Base-by-base conservation (phyloP, 2,113 vertebrate genomes). In the Sciurus niger region DNA sequence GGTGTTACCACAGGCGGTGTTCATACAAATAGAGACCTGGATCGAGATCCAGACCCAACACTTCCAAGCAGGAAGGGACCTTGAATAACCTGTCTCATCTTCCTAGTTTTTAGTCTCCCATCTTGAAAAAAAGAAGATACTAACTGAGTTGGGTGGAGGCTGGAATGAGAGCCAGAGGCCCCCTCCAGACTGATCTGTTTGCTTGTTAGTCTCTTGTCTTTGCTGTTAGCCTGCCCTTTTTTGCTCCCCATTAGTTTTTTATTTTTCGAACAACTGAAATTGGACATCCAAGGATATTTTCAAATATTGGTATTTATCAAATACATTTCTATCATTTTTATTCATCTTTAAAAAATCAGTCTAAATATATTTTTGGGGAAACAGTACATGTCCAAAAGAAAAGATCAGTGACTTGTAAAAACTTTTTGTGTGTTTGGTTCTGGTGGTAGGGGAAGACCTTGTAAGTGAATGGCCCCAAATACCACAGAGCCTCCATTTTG, bases 221-320 rank as follows among this genome's bases (percentile, higher is more conserved):
- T 79, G 28, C 58, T 16, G 93, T 65, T 32, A 63, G 28, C 1
- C 43, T 74, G 13, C 12, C 0, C 13, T 34, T 28, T 93, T 63
- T 72, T 65, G 48, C 10, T 16, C 30, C 10, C 2, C 6, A 10
- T 77, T 89, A 58, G 1, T 48, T 89, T 94, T 92, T 80, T 58
- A 87, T 84, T 90, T 24, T 93, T 53, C 89, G 55, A 72, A 58
- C 58, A 93, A 77, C n/a, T 25, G 8, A 32, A 84, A 16, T 83
- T 60, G 83, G 80, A 74, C 90, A 68, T 20, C 28, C 77, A 95
- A 93, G 68, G 65, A 70, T 87, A 51, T 43, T 89, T 85, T 34
- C 6, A 95, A 86, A 53, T 92, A 63, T 28, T 79, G 14, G 14
- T 89, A n/a, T 87, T 60, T 67, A 20, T 90, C 48, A 86, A n/a